A percentile compares a stretch with the other conserved stretches of the same genome.
phyloP scores from a whole-genome alignment of 2,888 invertebrate species.

The Philereme vetulata region DNA sequence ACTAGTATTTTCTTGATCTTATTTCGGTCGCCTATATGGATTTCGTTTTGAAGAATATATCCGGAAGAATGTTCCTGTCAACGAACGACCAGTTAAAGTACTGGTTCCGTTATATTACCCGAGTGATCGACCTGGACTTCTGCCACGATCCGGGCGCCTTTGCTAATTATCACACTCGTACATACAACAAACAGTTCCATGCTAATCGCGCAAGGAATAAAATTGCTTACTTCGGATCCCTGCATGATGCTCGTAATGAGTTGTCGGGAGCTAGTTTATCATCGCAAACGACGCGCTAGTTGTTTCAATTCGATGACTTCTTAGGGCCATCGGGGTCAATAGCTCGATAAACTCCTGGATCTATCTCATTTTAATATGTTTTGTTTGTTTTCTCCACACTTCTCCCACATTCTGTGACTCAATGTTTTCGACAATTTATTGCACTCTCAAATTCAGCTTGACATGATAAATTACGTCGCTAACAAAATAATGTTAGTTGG shows the following conservation, averaged over 20 bases:
- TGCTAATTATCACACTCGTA: conserved; percentile 70
- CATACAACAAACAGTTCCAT: conserved; percentile 64
- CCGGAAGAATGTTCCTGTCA: conserved; percentile 70
- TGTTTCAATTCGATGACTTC: conserved; percentile 52
- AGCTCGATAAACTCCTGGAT: conserved; percentile 32
- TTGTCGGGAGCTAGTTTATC: conserved; percentile 51
- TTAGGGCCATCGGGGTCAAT: conserved; percentile 47
- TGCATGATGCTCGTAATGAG: conserved; percentile 49
- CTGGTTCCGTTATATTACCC: conserved; percentile 70
- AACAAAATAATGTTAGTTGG: conserved; percentile 43
- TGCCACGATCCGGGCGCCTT: conserved; percentile 71
- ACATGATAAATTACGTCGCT: conserved; percentile 28
- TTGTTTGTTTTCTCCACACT: background rate
- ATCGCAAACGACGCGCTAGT: conserved; percentile 53
- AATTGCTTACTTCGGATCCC: conserved; percentile 51
- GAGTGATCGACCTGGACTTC: conserved; percentile 80
- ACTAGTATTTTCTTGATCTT: conserved; percentile 3
- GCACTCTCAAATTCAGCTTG: conserved; percentile 30
- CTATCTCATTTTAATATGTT: conserved; percentile 23
- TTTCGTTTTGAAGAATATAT: conserved; percentile 13
- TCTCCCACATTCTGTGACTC: conserved; percentile 3
- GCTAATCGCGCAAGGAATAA: conserved; percentile 61
- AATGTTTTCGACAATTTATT: conserved; percentile 31
- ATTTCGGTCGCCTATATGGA: conserved; percentile 1
- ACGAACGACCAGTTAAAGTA: conserved; percentile 77